phyloP scores from a whole-genome alignment of 2,888 invertebrate species.

The Maniola hyperantus region DNA sequence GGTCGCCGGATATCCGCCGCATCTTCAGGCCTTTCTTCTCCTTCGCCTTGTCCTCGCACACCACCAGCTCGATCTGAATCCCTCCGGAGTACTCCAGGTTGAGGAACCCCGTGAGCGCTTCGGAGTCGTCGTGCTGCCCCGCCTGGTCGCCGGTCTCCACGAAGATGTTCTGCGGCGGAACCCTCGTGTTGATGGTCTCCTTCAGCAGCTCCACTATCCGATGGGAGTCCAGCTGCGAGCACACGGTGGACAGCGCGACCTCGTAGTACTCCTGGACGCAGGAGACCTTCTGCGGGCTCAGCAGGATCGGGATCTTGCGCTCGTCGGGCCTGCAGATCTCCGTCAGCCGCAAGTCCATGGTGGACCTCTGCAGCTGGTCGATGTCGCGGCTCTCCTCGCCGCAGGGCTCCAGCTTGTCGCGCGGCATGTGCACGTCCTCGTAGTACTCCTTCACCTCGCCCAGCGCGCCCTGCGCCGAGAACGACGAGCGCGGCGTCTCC shows the following conservation, averaged over 20 bases:
- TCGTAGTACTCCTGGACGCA: conserved; percentile 83
- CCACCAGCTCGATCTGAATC: conserved; percentile 92
- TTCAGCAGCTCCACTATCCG: conserved; percentile 91
- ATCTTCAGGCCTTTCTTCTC: conserved; percentile 92
- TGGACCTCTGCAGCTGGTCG: conserved; percentile 71
- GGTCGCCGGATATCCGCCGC: conserved; percentile 93
- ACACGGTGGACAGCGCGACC: conserved; percentile 90
- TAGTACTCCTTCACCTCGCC: conserved; percentile 74
- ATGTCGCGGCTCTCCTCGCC: conserved; percentile 65
- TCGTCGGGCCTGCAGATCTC: conserved; percentile 68
- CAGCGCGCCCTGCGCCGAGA: conserved; percentile 72
- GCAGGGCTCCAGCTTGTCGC: conserved; percentile 66
- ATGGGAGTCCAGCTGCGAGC: conserved; percentile 89
- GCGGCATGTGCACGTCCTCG: conserved; percentile 70
- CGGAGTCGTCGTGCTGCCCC: conserved; percentile 52
- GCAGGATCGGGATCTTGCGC: conserved; percentile 62
- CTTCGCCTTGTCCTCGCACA: conserved; percentile 87
- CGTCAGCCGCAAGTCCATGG: conserved; percentile 70
- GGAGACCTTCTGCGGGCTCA: conserved; percentile 70
- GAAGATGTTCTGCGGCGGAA: conserved; percentile 85
- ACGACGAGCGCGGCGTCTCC: conserved; percentile 73
- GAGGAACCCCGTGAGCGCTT: conserved; percentile 77
- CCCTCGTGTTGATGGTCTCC: conserved; percentile 89
- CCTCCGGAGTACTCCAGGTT: conserved; percentile 91
- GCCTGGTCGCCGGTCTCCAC: conserved; percentile 70